Base-by-base conservation (phyloP, 2,113 vertebrate genomes). In the Neomonachus schauinslandi region DNA sequence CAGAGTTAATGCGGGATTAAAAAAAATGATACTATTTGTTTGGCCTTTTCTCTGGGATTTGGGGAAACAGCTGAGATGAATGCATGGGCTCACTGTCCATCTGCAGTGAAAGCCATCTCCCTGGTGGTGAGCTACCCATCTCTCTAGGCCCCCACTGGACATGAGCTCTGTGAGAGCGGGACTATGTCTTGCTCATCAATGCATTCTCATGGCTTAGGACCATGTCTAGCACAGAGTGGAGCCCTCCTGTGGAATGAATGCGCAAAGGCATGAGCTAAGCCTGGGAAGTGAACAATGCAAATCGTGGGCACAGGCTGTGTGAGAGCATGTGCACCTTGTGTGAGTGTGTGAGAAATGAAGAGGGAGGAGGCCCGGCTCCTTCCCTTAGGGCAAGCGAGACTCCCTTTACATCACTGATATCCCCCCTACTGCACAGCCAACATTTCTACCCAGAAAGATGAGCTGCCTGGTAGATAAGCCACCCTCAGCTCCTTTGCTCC, bases 351-450 rank as follows among this genome's bases (percentile, higher is more conserved):
- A 87, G 33, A 67, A 33, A 13, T 1, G 9, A 72, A 81, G 59
- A 94, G 55, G 55, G 11, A 67, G 4, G 46, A 53, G 74, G 36
- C 4, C 74, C 13, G 22, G 57, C 26, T 81, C 49, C 57, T 89
- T 76, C 11, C 33, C 12, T 33, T 15, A 59, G 51, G 81, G 24
- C 9, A n/a, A 31, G 31, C 4, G 22, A 55, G 24, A 2, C 19
- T 59, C 33, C 51, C 4, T 28, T 3, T 28, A 1, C 1, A 1
- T 8, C 42, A 12, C 4, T 9, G 53, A 26, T 1, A 5, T 46
- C n/a, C 13, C 61, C 42, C 33, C 24, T 31, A 49, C 28, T 22
- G 42, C 10, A 42, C 49, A 28, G 65, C 63, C 49, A 77, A 15
- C 55, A 31, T 51, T 26, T 80, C 55, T 1, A 22, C 18, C 11